Conservation (phyloP, 2,888 invertebrate species). For the Eledona agricola region DNA sequence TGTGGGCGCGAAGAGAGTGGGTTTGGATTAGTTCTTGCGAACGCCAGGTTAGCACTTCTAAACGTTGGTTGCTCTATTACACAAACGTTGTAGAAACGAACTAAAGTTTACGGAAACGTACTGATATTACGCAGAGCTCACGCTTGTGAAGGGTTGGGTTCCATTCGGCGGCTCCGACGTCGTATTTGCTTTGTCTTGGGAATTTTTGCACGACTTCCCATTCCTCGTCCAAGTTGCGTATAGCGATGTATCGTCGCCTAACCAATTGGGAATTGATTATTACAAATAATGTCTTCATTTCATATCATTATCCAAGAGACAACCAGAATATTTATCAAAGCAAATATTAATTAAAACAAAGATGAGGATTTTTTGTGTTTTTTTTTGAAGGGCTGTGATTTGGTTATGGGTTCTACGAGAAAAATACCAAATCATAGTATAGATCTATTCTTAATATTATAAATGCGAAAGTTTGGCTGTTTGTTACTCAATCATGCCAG, state of each 20-base stretch:
- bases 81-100: slow-evolving; percentile 4
- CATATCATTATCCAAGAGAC: too few relatives aligned
- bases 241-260: slow-evolving; percentile 79
- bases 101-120: slow-evolving; percentile 61
- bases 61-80: slow-evolving; percentile 82
- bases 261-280: too few relatives aligned
- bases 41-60: slow-evolving; percentile 86
- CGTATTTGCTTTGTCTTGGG: slow-evolving; percentile 90
- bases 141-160: slow-evolving; percentile 81
- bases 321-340: too few relatives aligned
- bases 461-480: too few relatives aligned
- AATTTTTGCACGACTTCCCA: slow-evolving; percentile 78
- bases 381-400: too few relatives aligned
- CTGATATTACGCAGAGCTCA: slow-evolving; percentile 88
- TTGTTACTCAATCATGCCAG: too few relatives aligned
- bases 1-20: slow-evolving; percentile 81
- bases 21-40: slow-evolving; percentile 76
- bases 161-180: slow-evolving; percentile 93
- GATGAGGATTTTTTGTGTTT: too few relatives aligned
- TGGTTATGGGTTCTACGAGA: too few relatives aligned
- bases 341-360: too few relatives aligned
- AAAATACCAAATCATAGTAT: too few relatives aligned
- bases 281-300: too few relatives aligned
- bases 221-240: slow-evolving; percentile 79
- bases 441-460: too few relatives aligned